A percentile compares a stretch with the other conserved stretches of the same genome.
These are phyloP conservation scores for Bugula neritina DNA, from an alignment of 2,888 invertebrate species.

Conservation along the genomic window DNA sequence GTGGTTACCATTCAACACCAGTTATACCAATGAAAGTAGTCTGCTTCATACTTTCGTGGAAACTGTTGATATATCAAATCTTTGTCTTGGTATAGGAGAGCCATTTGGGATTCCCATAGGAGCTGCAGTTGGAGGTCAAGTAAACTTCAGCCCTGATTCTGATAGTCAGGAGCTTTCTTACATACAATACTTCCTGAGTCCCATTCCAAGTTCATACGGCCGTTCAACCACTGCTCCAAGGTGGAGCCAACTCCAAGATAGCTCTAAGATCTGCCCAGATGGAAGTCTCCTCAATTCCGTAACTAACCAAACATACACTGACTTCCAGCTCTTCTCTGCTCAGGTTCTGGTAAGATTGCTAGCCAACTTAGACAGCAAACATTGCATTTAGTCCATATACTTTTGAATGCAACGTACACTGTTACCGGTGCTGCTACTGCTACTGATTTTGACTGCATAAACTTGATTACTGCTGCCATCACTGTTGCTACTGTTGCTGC, in stretches of 20 bases:
- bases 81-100: background rate
- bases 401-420: too few relatives aligned
- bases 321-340: background rate
- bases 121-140: background rate
- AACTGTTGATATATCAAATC: background rate
- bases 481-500: too few relatives aligned
- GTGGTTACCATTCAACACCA: background rate
- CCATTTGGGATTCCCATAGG: background rate
- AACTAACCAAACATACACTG: background rate
- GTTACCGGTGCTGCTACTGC: too few relatives aligned
- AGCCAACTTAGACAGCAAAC: too few relatives aligned
- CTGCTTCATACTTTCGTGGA: background rate
- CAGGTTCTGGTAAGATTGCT: conserved; percentile 16
- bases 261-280: background rate
- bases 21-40: background rate
- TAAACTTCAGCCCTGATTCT: background rate
- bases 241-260: background rate
- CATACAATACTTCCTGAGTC: conserved; percentile 8
- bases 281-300: background rate
- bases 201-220: background rate
- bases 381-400: too few relatives aligned
- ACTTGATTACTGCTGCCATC: too few relatives aligned
- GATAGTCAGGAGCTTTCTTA: background rate
- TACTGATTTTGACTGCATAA: too few relatives aligned
- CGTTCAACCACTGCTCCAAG: background rate